These are phyloP conservation scores for Drosophila sp. DNA, from an alignment of 1,140 invertebrate species.

Conservation along the genomic window DNA sequence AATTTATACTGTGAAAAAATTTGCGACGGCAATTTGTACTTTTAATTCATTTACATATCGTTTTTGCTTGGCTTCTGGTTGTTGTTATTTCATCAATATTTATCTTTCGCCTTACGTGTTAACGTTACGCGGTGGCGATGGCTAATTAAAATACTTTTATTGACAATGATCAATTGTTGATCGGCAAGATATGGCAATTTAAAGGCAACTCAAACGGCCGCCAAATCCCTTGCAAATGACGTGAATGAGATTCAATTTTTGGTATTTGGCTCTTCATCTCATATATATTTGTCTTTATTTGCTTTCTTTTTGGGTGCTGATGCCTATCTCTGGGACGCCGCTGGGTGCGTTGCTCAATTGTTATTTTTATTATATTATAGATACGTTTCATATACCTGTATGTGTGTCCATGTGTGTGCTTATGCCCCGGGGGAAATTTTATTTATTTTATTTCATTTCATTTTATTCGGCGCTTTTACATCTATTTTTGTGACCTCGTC, in stretches of 20 bases:
- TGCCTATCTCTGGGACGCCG: neutral
- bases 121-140: neutral
- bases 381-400: neutral
- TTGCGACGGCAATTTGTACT: slow-evolving; percentile 18
- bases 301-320: neutral
- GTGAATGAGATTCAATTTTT: neutral
- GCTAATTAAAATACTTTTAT: slow-evolving; percentile 3
- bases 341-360: slow-evolving; percentile 22
- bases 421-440: neutral
- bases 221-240: neutral
- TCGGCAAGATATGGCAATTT: neutral
- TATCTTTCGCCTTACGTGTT: neutral
- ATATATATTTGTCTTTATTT: neutral
- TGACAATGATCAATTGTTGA: slow-evolving; percentile 5
- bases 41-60: slow-evolving; percentile 12
- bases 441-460: slow-evolving; percentile 43
- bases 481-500: slow-evolving; percentile 38
- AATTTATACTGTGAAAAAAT: neutral
- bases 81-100: neutral
- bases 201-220: neutral
- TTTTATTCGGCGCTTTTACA: slow-evolving; percentile 39
- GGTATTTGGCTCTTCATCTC: neutral
- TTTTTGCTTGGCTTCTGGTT: neutral
- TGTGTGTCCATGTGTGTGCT: neutral
- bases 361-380: slow-evolving; percentile 25